These are phyloP conservation scores for Helleia helle DNA, from an alignment of 2,888 invertebrate species.

Conservation along the genomic window DNA sequence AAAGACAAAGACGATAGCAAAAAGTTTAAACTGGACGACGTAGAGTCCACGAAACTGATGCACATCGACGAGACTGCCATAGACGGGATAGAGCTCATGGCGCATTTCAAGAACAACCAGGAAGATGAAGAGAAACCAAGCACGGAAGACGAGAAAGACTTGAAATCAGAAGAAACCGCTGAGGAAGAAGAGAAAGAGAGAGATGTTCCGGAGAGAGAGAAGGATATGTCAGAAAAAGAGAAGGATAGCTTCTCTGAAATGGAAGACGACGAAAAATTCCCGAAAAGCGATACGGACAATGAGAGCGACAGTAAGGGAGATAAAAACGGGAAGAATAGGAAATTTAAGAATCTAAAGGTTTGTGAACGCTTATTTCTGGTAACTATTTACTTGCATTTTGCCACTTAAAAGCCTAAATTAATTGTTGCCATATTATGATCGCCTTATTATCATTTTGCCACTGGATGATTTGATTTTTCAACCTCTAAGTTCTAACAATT, in stretches of 20 bases:
- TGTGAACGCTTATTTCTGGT: too few relatives aligned
- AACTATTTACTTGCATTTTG: too few relatives aligned
- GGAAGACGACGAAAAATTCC: slow-evolving; percentile 66
- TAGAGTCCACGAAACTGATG: slow-evolving; percentile 37
- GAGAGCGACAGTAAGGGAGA: slow-evolving; percentile 57
- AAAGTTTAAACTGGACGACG: slow-evolving; percentile 52
- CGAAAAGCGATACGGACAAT: slow-evolving; percentile 62
- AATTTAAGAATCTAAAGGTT: slow-evolving; percentile 59
- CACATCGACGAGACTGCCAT: slow-evolving; percentile 66
- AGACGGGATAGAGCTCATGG: slow-evolving; percentile 67
- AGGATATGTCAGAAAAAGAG: slow-evolving; percentile 46
- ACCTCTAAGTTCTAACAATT: too few relatives aligned
- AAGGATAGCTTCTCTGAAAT: slow-evolving; percentile 66
- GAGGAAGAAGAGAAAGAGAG: slow-evolving; percentile 44
- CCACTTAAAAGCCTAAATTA: too few relatives aligned
- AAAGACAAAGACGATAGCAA: slow-evolving; percentile 62
- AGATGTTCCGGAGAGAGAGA: slow-evolving; percentile 28
- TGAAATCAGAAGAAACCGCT: slow-evolving; percentile 40
- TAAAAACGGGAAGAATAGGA: slow-evolving; percentile 36
- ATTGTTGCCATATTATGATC: too few relatives aligned
- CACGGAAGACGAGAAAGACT: slow-evolving; percentile 57
- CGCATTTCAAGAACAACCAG: slow-evolving; percentile 44
- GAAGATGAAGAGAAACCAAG: slow-evolving; percentile 57
- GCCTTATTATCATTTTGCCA: too few relatives aligned
- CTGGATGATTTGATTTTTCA: too few relatives aligned